Conservation (phyloP, 2,888 invertebrate genomes). For the Yponomeuta plumbellus region DNA sequence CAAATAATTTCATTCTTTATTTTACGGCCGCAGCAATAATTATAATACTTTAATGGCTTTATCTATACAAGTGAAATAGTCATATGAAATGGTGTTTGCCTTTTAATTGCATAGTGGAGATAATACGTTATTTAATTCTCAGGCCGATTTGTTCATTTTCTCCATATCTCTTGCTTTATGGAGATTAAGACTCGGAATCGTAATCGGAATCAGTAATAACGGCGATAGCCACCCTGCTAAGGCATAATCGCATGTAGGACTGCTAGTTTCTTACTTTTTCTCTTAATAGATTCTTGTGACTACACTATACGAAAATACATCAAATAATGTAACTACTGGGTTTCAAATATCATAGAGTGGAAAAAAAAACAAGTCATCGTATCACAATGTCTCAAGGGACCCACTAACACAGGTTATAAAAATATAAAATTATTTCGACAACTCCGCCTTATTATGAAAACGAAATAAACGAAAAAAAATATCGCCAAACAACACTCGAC, state of each 20-base stretch:
- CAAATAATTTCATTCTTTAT: conserved; percentile 24
- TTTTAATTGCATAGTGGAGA: conserved; percentile 26
- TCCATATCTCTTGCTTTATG: conserved; percentile 52
- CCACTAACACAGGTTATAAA: neutral
- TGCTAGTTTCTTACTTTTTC: neutral
- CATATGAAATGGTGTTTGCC: conserved; percentile 7
- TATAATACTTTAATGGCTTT: conserved; percentile 46
- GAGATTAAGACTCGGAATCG: conserved; percentile 42
- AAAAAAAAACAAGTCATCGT: neutral
- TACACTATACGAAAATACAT: too few species aligned
- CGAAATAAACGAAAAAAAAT: neutral
- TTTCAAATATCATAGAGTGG: neutral
- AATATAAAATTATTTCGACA: neutral
- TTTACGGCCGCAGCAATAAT: conserved; percentile 39
- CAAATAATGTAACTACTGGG: neutral
- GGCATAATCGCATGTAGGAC: neutral
- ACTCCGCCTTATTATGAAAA: neutral
- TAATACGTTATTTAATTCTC: conserved; percentile 39
- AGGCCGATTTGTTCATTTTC: conserved; percentile 31
- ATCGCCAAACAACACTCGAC: neutral
- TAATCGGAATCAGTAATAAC: conserved; percentile 19
- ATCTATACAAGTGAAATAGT: conserved; percentile 29
- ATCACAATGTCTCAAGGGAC: neutral
- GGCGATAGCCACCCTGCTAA: conserved; percentile 4
- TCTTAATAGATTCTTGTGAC: neutral